Evolutionary conservation across 2,113 vertebrate species (phyloP).

Genomic region (Channa argus): DNA sequence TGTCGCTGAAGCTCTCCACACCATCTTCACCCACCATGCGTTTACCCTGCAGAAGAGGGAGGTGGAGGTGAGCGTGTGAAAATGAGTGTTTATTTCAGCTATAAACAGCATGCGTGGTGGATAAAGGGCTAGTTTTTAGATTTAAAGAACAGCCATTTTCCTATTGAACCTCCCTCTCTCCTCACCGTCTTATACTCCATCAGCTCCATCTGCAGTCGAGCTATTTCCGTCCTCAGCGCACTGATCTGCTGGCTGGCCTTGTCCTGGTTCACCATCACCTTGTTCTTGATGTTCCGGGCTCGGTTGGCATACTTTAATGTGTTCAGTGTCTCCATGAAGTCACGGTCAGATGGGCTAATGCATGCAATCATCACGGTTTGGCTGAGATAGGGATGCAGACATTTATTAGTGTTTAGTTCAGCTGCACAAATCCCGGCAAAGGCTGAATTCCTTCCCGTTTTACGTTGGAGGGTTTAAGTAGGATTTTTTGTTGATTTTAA

Average conservation of each 20-base stretch:
- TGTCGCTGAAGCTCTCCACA: constrained; percentile 96
- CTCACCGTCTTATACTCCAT: constrained; percentile 97
- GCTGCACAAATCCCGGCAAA: too few relatives aligned
- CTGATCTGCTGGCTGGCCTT: constrained; percentile 97
- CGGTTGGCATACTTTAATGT: constrained; percentile 95
- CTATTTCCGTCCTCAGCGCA: constrained; percentile 92
- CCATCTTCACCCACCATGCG: constrained; percentile 94
- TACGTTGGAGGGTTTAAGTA: too few relatives aligned
- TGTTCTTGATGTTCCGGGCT: constrained; percentile 98
- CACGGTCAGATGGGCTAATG: constrained; percentile 95
- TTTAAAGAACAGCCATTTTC: background rate
- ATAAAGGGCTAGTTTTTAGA: too few relatives aligned
- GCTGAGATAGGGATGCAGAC: constrained; percentile 68
- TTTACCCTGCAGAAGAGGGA: constrained; percentile 86
- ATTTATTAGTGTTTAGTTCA: background rate
- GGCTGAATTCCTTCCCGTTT: too few relatives aligned
- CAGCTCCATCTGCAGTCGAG: constrained; percentile 96
- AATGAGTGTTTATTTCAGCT: too few relatives aligned
- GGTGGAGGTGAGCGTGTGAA: too few relatives aligned
- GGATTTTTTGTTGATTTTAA: too few relatives aligned
- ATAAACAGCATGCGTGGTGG: too few relatives aligned
- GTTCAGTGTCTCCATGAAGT: constrained; percentile 99
- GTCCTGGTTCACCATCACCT: constrained; percentile 96
- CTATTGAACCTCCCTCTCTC: background rate
- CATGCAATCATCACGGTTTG: constrained; percentile 98